These are phyloP conservation scores for Periphyllus acericola DNA, from an alignment of 2,888 invertebrate genomes.

Conservation along the genomic window DNA sequence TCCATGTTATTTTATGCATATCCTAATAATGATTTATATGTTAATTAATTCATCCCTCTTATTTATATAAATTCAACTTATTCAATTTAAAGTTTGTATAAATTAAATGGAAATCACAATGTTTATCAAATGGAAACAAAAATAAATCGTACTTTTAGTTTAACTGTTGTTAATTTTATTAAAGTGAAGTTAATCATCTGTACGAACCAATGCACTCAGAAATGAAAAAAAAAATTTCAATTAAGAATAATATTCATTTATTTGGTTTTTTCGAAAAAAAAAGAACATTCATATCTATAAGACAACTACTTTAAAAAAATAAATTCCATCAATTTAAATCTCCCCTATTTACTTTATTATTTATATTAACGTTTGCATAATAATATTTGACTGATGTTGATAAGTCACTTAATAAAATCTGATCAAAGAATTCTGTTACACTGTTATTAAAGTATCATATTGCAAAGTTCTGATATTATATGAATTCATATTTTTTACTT, in stretches of 20 bases:
- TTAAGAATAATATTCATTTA: conserved; percentile 18
- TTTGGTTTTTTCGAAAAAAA: background rate
- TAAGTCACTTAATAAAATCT: background rate
- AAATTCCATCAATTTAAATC: background rate
- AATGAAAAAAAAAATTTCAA: conserved; percentile 21
- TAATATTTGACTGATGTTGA: background rate
- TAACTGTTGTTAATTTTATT: conserved; percentile 2
- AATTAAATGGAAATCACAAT: conserved; percentile 18
- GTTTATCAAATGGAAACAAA: conserved; percentile 2
- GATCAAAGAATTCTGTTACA: background rate
- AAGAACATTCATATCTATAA: background rate
- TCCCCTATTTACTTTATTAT: background rate
- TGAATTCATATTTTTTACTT: background rate
- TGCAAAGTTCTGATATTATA: background rate
- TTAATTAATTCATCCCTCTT: background rate
- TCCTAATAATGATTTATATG: background rate
- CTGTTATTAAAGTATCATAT: background rate
- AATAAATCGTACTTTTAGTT: background rate
- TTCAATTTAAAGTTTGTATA: background rate
- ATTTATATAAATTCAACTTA: background rate
- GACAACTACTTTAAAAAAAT: background rate
- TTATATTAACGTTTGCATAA: background rate
- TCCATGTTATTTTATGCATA: background rate
- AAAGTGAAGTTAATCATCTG: conserved; percentile 24
- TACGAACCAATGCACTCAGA: conserved; percentile 20